A percentile compares a stretch with the other conserved stretches of the same genome.
Evolutionary conservation across 2,888 invertebrate genomes (phyloP).

Genomic region (Allophyes oxyacanthae): DNA sequence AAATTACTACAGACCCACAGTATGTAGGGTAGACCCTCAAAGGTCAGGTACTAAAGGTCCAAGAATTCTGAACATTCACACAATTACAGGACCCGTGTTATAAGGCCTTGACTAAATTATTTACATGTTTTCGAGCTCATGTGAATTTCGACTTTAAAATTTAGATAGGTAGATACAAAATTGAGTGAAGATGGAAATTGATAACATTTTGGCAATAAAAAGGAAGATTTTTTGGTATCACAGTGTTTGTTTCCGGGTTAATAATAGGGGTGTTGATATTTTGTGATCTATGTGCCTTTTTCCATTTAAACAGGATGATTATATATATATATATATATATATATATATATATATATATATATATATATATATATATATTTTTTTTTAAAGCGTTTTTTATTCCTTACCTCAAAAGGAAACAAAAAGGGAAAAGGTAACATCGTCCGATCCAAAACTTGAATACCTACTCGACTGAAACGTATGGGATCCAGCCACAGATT

Average conservation of each 20-base stretch:
- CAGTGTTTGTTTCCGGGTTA: slow-evolving; percentile 1
- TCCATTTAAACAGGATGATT: no score
- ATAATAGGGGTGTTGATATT: slow-evolving; percentile 4
- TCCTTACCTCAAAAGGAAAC: no score
- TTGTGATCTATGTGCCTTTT: slow-evolving; percentile 2
- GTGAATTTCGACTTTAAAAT: slow-evolving; percentile 9
- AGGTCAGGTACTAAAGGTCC: slow-evolving; percentile 37
- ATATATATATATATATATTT: no score
- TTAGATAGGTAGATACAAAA: not conserved
- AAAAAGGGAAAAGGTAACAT: no score
- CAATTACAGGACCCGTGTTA: slow-evolving; percentile 51
- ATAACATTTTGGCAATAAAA: slow-evolving; percentile 10
- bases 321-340: no score
- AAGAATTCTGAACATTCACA: slow-evolving; percentile 55
- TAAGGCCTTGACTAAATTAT: slow-evolving; percentile 39
- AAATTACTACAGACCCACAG: slow-evolving; percentile 32
- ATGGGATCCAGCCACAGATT: no score
- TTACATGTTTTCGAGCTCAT: slow-evolving; percentile 19
- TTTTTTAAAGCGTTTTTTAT: no score
- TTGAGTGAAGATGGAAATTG: not conserved
- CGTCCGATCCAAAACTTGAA: no score
- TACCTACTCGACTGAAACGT: no score
- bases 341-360: no score
- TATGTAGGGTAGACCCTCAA: slow-evolving; percentile 37
- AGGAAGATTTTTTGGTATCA: slow-evolving; percentile 6